Evolutionary conservation across 1,140 invertebrate genomes (phyloP), one percentile per base, ranked within the genome.

Genomic region (Papilio polyxenes): DNA sequence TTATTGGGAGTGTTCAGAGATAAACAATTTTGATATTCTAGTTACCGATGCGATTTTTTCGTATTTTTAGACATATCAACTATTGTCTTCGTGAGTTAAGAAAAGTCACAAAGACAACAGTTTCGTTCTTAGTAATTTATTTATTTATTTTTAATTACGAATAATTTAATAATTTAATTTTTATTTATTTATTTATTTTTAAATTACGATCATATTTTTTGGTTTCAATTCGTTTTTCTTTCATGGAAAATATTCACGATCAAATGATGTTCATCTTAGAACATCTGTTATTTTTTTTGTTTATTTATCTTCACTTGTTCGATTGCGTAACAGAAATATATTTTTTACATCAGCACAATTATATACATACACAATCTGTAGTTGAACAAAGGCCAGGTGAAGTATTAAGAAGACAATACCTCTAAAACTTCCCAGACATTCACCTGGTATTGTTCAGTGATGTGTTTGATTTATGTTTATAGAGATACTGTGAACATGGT

Each of bases 391-490:
- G 62, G 62, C 10, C 20, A 62, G 59, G 8, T 13, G 23, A 65
- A 23, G 62, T 65, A 3, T 13, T 69, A 69, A n/a, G 59, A 62
- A 62, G 31, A 69, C 62, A 69, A 69, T 69, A 69, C 62, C 0
- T 37, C 1, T 31, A 76, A 51, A 76, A 53, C n/a, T 49, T 76
- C 75, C 48, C 75, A 76, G 9, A 76, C 44, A 48, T 76, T 76
- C 75, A 76, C 44, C 23, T 11, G 23, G 62, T 76, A 76, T 76
- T 76, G 75, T 76, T 51, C 48, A 76, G 11, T 76, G 75, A 49
- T 76, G 48, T 31, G 17, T 75, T 75, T 49, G 75, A 76, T 51
- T 75, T 44, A 69, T 37, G 37, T 44, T 74, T 10, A 44, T 49
- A 51, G 69, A 13, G 2, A 37, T 9, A 10, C 40, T 53, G 20